phyloP scores from a whole-genome alignment of 92 coral and sea anemone species.

The Porites divaricata region DNA sequence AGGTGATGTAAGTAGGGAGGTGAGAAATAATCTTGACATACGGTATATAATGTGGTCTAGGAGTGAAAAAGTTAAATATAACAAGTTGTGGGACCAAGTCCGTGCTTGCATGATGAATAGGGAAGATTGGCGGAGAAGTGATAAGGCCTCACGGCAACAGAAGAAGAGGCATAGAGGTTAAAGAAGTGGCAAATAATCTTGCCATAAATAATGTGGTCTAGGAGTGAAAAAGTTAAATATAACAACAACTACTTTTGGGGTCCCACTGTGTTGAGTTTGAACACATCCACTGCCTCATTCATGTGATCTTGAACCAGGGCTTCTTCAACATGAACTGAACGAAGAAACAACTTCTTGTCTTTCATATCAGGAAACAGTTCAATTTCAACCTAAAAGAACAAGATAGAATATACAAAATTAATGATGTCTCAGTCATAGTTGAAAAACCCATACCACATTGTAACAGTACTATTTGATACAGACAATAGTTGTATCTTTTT shows the following conservation, averaged over 20 bases:
- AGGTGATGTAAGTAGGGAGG: too few species aligned
- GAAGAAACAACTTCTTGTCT: conserved; percentile 78
- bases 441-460: background rate
- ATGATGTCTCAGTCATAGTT: background rate
- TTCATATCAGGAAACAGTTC: conserved; percentile 98
- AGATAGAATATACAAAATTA: background rate
- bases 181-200: too few species aligned
- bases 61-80: too few species aligned
- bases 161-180: too few species aligned
- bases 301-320: conserved; percentile 90
- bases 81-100: too few species aligned
- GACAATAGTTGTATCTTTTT: background rate
- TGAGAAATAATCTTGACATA: too few species aligned
- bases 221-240: background rate
- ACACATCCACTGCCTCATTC: conserved; percentile 95
- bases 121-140: too few species aligned
- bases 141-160: background rate
- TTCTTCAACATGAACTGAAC: conserved; percentile 95
- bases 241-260: conserved; percentile 87
- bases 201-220: too few species aligned
- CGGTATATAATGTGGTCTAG: too few species aligned
- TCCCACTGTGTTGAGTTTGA: conserved; percentile 92
- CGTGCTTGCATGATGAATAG: too few species aligned
- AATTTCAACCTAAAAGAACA: conserved; percentile 78
- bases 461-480: background rate